Percentiles rank a stretch among this genome's conserved stretches.
phyloP scores from a whole-genome alignment of 2,888 invertebrate genomes.

The Heliconius aoede region DNA sequence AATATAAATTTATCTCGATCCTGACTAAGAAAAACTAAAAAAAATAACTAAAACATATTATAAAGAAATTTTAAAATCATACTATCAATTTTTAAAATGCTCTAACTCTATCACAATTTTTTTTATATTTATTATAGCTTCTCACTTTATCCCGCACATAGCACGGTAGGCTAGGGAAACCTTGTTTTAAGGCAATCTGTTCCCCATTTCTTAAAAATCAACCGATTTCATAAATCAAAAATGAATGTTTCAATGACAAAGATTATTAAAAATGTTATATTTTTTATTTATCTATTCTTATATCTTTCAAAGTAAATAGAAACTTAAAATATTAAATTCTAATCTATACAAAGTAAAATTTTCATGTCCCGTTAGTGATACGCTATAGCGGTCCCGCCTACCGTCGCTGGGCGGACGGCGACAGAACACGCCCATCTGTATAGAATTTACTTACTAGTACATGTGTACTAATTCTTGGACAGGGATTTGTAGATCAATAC shows the following conservation, averaged over 20 bases:
- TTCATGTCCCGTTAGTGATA: constrained; percentile 43
- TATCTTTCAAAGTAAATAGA: not conserved
- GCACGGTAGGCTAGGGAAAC: too few relatives aligned
- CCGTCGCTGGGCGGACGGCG: constrained; percentile 69
- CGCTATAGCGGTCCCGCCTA: constrained; percentile 60
- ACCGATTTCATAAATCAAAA: not conserved
- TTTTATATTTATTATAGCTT: too few relatives aligned
- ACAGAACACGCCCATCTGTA: constrained; percentile 71
- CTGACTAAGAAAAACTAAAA: not conserved
- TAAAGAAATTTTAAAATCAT: too few relatives aligned
- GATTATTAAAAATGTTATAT: not conserved
- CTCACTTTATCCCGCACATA: too few relatives aligned
- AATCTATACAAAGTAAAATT: constrained; percentile 31
- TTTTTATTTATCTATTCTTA: not conserved
- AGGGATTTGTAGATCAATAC: constrained; percentile 26
- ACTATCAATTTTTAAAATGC: too few relatives aligned
- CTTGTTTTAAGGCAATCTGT: too few relatives aligned
- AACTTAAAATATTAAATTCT: constrained; percentile 11
- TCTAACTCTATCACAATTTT: too few relatives aligned
- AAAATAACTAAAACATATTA: too few relatives aligned
- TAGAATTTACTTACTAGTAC: constrained; percentile 44
- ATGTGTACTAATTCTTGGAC: constrained; percentile 25
- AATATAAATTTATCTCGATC: not conserved
- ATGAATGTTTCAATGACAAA: not conserved
- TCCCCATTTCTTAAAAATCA: not conserved